Evolutionary conservation across 2,113 vertebrate genomes (phyloP).

Genomic region (Plectropomus leopardus): DNA sequence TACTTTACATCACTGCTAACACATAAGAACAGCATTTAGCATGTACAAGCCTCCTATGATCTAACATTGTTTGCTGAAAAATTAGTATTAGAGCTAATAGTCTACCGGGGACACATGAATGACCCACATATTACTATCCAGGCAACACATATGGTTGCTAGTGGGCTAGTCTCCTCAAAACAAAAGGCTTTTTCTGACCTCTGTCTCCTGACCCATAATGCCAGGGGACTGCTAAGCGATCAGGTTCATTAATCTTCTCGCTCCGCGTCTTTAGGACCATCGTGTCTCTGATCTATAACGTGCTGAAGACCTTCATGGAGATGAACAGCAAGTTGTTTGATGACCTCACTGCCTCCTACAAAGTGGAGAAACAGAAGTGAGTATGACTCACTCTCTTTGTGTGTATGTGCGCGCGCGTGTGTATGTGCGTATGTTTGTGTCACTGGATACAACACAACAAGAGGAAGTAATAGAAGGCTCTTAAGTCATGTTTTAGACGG

Average conservation of each 20-base stretch:
- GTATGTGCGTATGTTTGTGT: conserved; percentile 39
- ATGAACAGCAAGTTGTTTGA: conserved; percentile 95
- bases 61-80: neutral
- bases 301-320: conserved; percentile 97
- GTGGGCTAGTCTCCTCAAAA: neutral
- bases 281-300: conserved; percentile 95
- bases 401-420: conserved; percentile 33
- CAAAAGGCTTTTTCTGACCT: neutral
- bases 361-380: conserved; percentile 96
- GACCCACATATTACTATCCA: neutral
- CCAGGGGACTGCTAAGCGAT: neutral
- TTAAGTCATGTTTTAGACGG: conserved; percentile 40
- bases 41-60: neutral
- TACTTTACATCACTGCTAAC: neutral
- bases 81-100: neutral
- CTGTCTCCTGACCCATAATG: conserved; percentile 8
- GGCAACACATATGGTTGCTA: neutral
- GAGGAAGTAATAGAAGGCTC: conserved; percentile 33
- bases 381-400: conserved; percentile 71
- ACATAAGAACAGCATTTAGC: neutral
- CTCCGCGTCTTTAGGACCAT: conserved; percentile 86
- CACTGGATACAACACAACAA: conserved; percentile 57
- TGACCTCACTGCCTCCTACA: conserved; percentile 95
- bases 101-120: neutral
- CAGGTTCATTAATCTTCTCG: conserved; percentile 2